Conservation (phyloP, 2,888 invertebrate genomes). For the Cosmopolites sordidus region DNA sequence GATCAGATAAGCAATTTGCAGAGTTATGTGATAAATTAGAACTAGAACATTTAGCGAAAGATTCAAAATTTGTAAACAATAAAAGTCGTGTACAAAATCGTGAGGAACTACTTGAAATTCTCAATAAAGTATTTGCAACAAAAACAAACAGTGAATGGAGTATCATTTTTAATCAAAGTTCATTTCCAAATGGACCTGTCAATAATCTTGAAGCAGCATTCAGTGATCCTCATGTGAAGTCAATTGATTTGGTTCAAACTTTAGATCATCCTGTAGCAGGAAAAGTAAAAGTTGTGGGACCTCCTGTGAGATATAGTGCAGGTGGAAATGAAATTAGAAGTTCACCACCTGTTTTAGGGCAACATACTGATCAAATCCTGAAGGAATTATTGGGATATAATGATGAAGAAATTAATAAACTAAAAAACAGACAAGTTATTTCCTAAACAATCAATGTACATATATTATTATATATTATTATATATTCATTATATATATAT, state of each 20-base stretch:
- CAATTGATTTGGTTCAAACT: constrained; percentile 67
- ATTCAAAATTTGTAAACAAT: constrained; percentile 70
- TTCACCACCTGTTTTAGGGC: constrained; percentile 80
- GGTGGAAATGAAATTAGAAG: constrained; percentile 65
- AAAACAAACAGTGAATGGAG: constrained; percentile 76
- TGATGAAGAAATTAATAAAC: constrained; percentile 54
- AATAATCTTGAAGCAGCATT: constrained; percentile 85
- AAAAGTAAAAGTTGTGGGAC: constrained; percentile 73
- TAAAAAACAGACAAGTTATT: constrained; percentile 50
- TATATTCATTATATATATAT: no score
- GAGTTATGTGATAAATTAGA: constrained; percentile 65
- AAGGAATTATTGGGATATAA: constrained; percentile 62
- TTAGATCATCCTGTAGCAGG: constrained; percentile 68
- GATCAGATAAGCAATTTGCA: constrained; percentile 76
- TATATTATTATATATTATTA: no score
- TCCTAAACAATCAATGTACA: neutral
- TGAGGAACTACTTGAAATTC: constrained; percentile 58
- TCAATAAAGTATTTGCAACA: constrained; percentile 55
- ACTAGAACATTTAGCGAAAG: constrained; percentile 56
- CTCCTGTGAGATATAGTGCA: constrained; percentile 77
- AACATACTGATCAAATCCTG: constrained; percentile 80
- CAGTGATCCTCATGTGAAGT: constrained; percentile 77
- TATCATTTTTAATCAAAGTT: constrained; percentile 62
- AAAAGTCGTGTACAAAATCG: constrained; percentile 72
- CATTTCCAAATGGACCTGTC: constrained; percentile 87